phyloP scores from a whole-genome alignment of 2,113 vertebrate species.

The Corythoichthys intestinalis region DNA sequence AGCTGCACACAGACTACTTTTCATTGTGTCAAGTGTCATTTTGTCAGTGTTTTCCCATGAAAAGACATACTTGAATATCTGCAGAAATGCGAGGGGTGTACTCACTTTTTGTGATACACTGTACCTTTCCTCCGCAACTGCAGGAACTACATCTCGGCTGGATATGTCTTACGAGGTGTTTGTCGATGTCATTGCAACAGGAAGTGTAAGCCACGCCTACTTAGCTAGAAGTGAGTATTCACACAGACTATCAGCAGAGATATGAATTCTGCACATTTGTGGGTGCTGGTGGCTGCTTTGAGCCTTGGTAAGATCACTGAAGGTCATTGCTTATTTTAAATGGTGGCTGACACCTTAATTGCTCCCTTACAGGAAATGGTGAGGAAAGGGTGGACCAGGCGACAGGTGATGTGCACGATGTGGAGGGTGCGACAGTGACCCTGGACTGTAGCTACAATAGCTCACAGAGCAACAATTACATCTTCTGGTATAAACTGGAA shows the following conservation, averaged over 20 bases:
- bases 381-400: background rate
- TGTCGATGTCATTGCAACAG: background rate
- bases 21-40: too few species aligned
- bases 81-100: too few species aligned
- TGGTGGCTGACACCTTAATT: background rate
- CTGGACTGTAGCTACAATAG: background rate
- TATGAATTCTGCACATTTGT: background rate
- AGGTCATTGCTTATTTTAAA: background rate
- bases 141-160: too few species aligned
- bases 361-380: background rate
- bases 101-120: too few species aligned
- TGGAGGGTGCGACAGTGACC: background rate
- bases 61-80: too few species aligned
- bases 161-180: background rate
- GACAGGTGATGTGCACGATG: background rate
- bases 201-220: background rate
- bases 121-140: too few species aligned
- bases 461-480: background rate
- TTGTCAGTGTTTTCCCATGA: too few species aligned
- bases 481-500: constrained; percentile 3
- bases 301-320: constrained; percentile 2
- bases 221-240: background rate
- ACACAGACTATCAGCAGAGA: background rate
- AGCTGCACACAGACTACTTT: too few species aligned
- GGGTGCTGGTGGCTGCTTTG: constrained; percentile 4